phyloP scores from a whole-genome alignment of 2,888 invertebrate species.

The Antheraea yamamai region DNA sequence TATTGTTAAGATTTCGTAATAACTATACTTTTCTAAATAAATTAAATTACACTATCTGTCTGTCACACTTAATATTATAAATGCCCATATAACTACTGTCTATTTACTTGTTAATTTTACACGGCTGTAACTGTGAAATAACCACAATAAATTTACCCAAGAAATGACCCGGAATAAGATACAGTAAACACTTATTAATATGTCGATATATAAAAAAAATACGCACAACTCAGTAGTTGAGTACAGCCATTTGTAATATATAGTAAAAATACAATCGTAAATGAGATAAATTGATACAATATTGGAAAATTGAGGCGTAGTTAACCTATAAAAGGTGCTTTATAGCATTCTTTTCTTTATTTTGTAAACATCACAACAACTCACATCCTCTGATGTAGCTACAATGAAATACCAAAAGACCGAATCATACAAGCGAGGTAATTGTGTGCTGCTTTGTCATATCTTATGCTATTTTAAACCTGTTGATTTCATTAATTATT shows the following conservation, averaged over 20 bases:
- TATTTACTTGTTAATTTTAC: no score
- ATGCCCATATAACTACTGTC: no score
- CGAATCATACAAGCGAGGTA: slow-evolving; percentile 3
- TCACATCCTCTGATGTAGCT: not conserved
- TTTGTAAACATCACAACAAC: slow-evolving; percentile 8
- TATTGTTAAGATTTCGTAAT: not conserved
- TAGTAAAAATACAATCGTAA: not conserved
- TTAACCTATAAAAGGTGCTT: not conserved
- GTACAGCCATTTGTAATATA: not conserved
- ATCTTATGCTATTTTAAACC: not conserved
- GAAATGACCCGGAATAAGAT: no score
- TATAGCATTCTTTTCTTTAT: slow-evolving; percentile 13
- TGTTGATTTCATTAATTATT: not conserved
- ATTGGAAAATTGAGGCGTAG: not conserved
- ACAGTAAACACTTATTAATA: no score
- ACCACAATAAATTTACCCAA: no score
- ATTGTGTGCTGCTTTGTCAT: not conserved
- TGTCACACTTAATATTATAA: no score
- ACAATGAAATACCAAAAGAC: slow-evolving; percentile 12
- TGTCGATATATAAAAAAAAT: no score
- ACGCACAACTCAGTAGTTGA: no score
- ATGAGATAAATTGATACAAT: not conserved
- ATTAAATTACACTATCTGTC: not conserved
- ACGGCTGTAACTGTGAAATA: no score
- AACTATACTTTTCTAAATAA: not conserved